Base-by-base conservation (phyloP, 2,888 invertebrate genomes). In the Lucinisca nassula region DNA sequence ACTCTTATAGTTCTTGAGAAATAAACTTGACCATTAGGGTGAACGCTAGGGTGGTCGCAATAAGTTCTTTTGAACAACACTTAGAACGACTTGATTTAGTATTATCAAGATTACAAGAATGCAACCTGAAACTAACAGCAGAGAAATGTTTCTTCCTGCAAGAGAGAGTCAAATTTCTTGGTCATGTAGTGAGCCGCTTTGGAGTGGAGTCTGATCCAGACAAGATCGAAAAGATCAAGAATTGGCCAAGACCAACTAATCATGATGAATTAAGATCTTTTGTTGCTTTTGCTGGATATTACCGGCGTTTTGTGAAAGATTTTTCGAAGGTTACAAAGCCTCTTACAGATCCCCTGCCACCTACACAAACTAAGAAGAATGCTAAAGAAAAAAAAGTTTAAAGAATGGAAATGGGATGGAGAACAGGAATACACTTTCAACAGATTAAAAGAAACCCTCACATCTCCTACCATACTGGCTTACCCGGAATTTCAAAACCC, bases 31-130 rank as follows among this genome's bases (percentile, higher is more conserved):
- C n/a, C n/a, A n/a, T n/a, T n/a, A n/a, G n/a, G n/a, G n/a, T n/a
- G n/a, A n/a, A n/a, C n/a, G n/a, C n/a, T n/a, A n/a, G n/a, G n/a
- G n/a, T n/a, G n/a, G n/a, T n/a, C n/a, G n/a, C n/a, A n/a, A n/a
- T n/a, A n/a, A n/a, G n/a, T n/a, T n/a, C n/a, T n/a, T n/a, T 79
- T 49, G 82, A 85, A 30, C 79, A 88, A 74, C 87, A 88, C 67
- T 32, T 87, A 24, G 82, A 84, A 30, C 73, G 87, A 17, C 37
- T 90, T 40, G 67, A 82, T 27, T 2, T 37, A 21, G 85, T 91
- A 14, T 78, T 92, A 38, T 37, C 73, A 1, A 73, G 87, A 38
- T 58, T 89, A 8, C 55, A 61, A 21, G 14, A 80, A 27, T 49
- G 24, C 27, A 74, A 85, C 21, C 51, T 91, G 27, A 88, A 90